Percentiles rank a stretch among this genome's conserved stretches.
Conservation (phyloP, 1,140 invertebrate species). For the Brachionus calyciflorus region DNA sequence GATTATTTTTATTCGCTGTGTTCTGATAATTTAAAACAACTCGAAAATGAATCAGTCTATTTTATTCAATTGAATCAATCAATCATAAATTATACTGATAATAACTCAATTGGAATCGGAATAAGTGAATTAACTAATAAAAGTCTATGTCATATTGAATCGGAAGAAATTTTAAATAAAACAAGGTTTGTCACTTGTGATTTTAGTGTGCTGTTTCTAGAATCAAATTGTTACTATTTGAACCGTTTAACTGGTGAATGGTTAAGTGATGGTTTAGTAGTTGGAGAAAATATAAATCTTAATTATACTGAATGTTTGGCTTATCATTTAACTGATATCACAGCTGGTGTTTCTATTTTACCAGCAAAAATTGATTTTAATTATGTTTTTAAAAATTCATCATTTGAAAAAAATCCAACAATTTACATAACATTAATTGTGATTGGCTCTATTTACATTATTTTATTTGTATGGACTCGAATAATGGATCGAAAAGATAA, state of each 20-base stretch:
- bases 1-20: no score
- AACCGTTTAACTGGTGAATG: conserved; percentile 49
- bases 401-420: conserved; percentile 64
- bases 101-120: conserved; percentile 48
- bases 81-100: no score
- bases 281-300: conserved; percentile 52
- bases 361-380: conserved; percentile 61
- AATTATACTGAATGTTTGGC: conserved; percentile 52
- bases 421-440: conserved; percentile 63
- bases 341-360: conserved; percentile 56
- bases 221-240: conserved; percentile 49
- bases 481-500: conserved; percentile 62
- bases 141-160: conserved; percentile 62
- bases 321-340: conserved; percentile 59
- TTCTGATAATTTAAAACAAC: no score
- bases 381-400: conserved; percentile 59
- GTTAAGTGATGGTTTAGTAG: conserved; percentile 51
- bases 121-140: conserved; percentile 63
- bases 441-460: conserved; percentile 60
- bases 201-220: background rate
- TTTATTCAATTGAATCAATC: no score
- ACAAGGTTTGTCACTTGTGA: background rate
- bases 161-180: no score
- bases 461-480: conserved; percentile 59
- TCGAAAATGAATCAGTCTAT: no score